A percentile compares a stretch with the other conserved stretches of the same genome.
phyloP scores from a whole-genome alignment of 2,888 invertebrate species.

The Athripsodes cinereus region DNA sequence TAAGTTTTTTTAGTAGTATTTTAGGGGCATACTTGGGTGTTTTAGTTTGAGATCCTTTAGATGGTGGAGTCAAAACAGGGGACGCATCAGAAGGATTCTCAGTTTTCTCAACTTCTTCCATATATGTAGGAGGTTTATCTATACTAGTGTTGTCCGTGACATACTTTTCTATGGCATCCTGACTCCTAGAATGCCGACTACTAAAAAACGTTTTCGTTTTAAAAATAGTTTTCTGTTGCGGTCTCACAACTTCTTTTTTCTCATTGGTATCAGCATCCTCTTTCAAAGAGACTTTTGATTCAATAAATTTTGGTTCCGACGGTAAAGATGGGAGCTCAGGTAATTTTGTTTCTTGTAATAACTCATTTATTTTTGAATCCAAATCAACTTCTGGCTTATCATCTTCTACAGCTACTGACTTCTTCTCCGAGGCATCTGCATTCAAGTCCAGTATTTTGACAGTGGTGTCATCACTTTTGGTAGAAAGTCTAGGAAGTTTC shows the following conservation, averaged over 20 bases:
- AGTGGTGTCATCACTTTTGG: constrained; percentile 30
- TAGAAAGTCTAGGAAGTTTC: constrained; percentile 60
- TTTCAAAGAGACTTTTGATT: constrained; percentile 37
- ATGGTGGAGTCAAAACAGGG: constrained; percentile 35
- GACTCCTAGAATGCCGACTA: constrained; percentile 49
- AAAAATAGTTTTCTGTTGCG: constrained; percentile 45
- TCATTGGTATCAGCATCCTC: constrained; percentile 46
- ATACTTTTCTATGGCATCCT: constrained; percentile 50
- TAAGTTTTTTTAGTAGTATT: constrained; percentile 49
- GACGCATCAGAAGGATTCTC: constrained; percentile 36
- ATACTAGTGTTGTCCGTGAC: constrained; percentile 42
- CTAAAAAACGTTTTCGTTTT: constrained; percentile 53
- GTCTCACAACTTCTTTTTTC: constrained; percentile 32
- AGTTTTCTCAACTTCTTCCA: constrained; percentile 17
- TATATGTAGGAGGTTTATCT: constrained; percentile 23
- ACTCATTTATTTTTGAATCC: constrained; percentile 53
- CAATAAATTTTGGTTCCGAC: constrained; percentile 54
- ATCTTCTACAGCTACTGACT: constrained; percentile 5
- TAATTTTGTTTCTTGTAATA: constrained; percentile 55
- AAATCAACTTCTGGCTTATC: constrained; percentile 36
- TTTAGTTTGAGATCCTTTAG: constrained; percentile 47
- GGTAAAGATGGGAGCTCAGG: constrained; percentile 53
- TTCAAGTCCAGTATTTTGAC: constrained; percentile 34
- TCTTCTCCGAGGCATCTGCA: constrained; percentile 12
- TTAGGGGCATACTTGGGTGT: constrained; percentile 50